These are phyloP conservation scores for Ovibos moschatus DNA, from an alignment of 2,113 vertebrate species.

Conservation along the genomic window DNA sequence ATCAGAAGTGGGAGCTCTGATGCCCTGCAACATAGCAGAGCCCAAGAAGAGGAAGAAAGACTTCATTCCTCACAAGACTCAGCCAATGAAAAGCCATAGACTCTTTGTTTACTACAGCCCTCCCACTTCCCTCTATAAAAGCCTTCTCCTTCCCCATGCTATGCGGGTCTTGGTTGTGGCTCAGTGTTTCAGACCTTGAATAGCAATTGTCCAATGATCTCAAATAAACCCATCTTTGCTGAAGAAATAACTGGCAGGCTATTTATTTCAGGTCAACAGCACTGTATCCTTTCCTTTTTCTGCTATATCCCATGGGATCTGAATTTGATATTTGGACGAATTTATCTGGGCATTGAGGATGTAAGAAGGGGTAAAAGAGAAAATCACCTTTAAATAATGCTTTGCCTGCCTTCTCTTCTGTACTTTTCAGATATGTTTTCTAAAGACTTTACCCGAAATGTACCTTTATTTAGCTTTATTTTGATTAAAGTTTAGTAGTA, in stretches of 20 bases:
- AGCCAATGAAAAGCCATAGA: not conserved
- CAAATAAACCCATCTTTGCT: not conserved
- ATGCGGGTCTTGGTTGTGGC: too few relatives aligned
- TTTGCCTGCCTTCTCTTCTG: not conserved
- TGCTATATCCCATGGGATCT: not conserved
- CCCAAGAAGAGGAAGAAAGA: not conserved
- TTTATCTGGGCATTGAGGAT: not conserved
- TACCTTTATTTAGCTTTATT: not conserved
- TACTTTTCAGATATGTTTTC: not conserved
- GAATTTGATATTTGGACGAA: not conserved
- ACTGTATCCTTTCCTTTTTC: not conserved
- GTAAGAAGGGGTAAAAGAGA: not conserved
- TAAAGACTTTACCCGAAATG: conserved; percentile 7
- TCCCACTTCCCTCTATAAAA: not conserved
- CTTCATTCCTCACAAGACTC: not conserved
- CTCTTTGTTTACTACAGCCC: not conserved
- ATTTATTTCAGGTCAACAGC: not conserved
- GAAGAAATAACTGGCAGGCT: not conserved
- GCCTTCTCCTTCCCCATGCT: not conserved
- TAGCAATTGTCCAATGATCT: not conserved
- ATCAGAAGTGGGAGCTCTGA: not conserved
- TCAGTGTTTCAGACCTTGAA: not conserved
- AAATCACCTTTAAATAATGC: not conserved
- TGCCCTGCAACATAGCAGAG: not conserved
- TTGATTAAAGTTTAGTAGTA: not conserved